Conservation (phyloP, 1,140 invertebrate species). For the Cecropterus lyciades region DNA sequence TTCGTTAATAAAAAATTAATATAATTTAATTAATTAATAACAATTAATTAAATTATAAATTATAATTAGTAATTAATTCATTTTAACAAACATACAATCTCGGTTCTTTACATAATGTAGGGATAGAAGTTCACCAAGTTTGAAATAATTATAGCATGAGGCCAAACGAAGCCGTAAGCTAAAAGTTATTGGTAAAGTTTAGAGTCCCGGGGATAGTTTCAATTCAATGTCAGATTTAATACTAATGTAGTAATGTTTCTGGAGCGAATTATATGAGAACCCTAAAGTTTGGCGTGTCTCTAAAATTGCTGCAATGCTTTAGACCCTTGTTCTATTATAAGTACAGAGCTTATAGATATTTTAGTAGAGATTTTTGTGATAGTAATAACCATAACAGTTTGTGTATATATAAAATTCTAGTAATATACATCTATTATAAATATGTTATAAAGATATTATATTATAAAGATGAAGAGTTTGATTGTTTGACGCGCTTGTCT, state of each 20-base stretch:
- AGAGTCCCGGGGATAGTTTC: constrained; percentile 31
- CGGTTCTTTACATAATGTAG: not conserved
- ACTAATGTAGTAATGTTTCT: constrained; percentile 29
- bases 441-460: too few species aligned
- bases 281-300: constrained; percentile 21
- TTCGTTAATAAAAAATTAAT: too few species aligned
- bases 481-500: too few species aligned
- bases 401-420: too few species aligned
- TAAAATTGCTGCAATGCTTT: constrained; percentile 7
- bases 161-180: constrained; percentile 23
- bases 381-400: too few species aligned
- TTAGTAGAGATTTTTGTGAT: too few species aligned
- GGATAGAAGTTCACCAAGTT: not conserved
- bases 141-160: constrained; percentile 20
- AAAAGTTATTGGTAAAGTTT: constrained; percentile 35
- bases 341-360: too few species aligned
- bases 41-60: too few species aligned
- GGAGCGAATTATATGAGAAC: constrained; percentile 25
- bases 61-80: too few species aligned
- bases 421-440: too few species aligned
- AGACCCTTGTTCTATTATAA: not conserved
- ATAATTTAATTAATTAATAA: too few species aligned
- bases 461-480: too few species aligned
- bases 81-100: not conserved
- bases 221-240: constrained; percentile 35